phyloP scores from a whole-genome alignment of 2,888 invertebrate genomes.

The Aphodius granarius region DNA sequence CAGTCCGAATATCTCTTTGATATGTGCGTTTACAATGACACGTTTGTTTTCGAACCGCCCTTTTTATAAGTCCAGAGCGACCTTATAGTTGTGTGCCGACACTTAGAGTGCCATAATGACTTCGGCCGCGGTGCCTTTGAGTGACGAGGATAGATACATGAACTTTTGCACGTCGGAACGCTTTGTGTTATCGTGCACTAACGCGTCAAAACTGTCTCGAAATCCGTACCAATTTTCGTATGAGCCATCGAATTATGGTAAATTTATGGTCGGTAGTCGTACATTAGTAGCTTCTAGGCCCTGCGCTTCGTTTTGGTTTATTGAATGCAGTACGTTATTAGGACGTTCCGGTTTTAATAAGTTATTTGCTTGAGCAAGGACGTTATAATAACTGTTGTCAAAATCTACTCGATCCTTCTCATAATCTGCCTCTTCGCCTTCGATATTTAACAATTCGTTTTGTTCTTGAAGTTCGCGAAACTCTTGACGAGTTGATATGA shows the following conservation, averaged over 20 bases:
- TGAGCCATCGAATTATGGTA: conserved; percentile 1
- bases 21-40: conserved; percentile 15
- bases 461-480: not conserved
- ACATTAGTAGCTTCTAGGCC: not conserved
- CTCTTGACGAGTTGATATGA: not conserved
- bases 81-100: conserved; percentile 7
- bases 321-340: not conserved
- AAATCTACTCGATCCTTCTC: not conserved
- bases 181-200: not conserved
- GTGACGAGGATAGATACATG: conserved; percentile 10
- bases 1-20: conserved; percentile 15
- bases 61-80: not conserved
- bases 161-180: conserved; percentile 12
- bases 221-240: conserved; percentile 9
- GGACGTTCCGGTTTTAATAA: not conserved
- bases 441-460: not conserved
- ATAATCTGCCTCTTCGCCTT: not conserved
- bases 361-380: not conserved
- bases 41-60: conserved; percentile 17
- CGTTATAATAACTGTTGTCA: not conserved
- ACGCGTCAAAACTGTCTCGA: not conserved
- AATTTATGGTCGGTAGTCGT: not conserved
- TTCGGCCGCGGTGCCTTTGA: conserved; percentile 17
- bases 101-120: conserved; percentile 1
- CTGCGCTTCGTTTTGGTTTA: not conserved